Percentiles rank a stretch among this genome's conserved stretches.
Conservation (phyloP, 2,113 vertebrate genomes). For the Boulengeromyrus knoepffleri region DNA sequence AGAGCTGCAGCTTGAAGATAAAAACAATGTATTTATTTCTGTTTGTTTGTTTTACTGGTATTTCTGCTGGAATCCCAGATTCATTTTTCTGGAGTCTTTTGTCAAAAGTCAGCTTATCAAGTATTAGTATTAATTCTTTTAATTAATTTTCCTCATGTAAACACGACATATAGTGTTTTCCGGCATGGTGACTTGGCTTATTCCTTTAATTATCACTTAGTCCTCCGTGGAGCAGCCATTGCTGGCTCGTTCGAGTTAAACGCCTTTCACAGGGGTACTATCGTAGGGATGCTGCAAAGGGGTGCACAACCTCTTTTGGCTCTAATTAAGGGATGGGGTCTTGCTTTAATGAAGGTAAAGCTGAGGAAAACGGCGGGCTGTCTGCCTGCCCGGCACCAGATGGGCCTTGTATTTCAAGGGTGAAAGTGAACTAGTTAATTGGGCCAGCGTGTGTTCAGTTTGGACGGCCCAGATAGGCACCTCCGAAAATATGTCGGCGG, state of each 20-base stretch:
- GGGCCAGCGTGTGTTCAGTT: neutral
- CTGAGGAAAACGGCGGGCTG: neutral
- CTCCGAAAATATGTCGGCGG: neutral
- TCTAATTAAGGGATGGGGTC: neutral
- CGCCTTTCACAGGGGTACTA: neutral
- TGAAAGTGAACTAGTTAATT: conserved; percentile 10
- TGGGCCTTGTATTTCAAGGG: neutral
- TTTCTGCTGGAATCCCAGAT: neutral
- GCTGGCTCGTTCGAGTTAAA: neutral
- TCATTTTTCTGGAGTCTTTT: neutral
- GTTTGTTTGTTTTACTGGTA: neutral
- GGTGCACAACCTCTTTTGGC: neutral
- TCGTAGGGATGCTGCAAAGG: neutral
- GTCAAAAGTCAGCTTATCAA: neutral
- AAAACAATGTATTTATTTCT: neutral
- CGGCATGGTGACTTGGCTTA: neutral
- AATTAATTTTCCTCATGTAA: neutral
- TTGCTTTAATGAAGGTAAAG: neutral
- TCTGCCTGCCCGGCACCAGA: neutral
- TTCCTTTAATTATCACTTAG: neutral
- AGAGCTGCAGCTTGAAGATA: neutral
- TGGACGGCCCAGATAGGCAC: neutral
- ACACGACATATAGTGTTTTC: neutral
- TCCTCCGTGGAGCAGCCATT: neutral
- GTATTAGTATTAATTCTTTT: neutral